Conservation (phyloP, 2,888 invertebrate species). For the Muscina levida region DNA sequence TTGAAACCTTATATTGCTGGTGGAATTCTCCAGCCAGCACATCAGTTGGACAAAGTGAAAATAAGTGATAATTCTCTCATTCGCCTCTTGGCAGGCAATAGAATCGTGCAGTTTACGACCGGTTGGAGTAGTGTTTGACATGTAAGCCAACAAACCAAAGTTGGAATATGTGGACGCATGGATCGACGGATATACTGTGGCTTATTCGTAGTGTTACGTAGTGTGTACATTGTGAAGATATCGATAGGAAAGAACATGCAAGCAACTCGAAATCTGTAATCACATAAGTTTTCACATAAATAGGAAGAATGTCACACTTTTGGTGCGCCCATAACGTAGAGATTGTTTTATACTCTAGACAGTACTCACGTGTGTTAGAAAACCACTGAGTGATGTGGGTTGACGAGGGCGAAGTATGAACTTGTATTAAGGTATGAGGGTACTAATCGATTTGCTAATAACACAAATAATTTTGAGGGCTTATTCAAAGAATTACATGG, state of each 20-base stretch:
- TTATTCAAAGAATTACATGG: too few species aligned
- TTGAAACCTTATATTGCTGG: background rate
- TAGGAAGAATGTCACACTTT: conserved; percentile 46
- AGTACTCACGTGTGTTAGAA: too few species aligned
- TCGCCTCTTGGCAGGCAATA: conserved; percentile 54
- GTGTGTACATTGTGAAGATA: conserved; percentile 48
- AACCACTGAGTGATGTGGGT: too few species aligned
- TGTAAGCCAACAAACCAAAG: conserved; percentile 64
- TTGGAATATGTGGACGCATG: conserved; percentile 55
- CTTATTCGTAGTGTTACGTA: background rate
- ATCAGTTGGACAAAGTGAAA: conserved; percentile 40
- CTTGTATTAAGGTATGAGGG: too few species aligned
- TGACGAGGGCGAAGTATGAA: too few species aligned
- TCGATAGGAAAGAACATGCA: conserved; percentile 46
- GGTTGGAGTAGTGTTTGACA: conserved; percentile 63
- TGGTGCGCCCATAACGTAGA: background rate
- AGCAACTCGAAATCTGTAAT: conserved; percentile 43
- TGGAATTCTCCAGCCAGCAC: conserved; percentile 21
- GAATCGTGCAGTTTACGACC: conserved; percentile 62
- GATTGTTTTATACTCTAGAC: background rate
- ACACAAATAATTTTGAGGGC: too few species aligned
- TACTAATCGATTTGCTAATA: too few species aligned
- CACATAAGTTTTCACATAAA: conserved; percentile 45
- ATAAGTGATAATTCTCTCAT: conserved; percentile 60
- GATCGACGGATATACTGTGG: conserved; percentile 34